phyloP scores from a whole-genome alignment of 2,888 invertebrate species.

The Alcis repandata region DNA sequence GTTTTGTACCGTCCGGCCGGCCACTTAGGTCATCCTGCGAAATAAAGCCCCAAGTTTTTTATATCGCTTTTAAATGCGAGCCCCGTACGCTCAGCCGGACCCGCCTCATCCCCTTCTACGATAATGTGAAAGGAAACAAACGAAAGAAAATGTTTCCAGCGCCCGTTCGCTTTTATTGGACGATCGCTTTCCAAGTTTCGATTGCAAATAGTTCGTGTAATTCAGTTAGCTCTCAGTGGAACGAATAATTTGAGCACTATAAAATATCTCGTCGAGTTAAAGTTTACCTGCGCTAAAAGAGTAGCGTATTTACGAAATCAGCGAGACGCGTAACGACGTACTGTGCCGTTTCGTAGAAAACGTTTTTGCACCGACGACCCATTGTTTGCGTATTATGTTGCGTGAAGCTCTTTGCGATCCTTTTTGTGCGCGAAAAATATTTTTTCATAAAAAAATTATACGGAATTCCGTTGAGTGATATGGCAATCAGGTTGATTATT shows the following conservation, averaged over 20 bases:
- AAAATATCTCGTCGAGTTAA: slow-evolving; percentile 60
- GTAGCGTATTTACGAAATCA: slow-evolving; percentile 67
- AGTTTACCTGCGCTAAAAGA: slow-evolving; percentile 64
- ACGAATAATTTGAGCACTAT: slow-evolving; percentile 66
- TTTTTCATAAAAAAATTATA: slow-evolving; percentile 41
- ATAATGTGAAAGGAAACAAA: slow-evolving; percentile 85
- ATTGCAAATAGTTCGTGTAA: slow-evolving; percentile 85
- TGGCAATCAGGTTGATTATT: slow-evolving; percentile 44
- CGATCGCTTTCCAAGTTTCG: slow-evolving; percentile 78
- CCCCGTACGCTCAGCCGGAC: slow-evolving; percentile 76
- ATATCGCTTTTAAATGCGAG: slow-evolving; percentile 85
- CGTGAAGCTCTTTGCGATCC: slow-evolving; percentile 66
- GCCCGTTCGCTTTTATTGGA: slow-evolving; percentile 81
- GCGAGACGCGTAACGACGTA: slow-evolving; percentile 68
- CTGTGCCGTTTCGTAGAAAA: slow-evolving; percentile 64
- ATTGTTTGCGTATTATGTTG: slow-evolving; percentile 71
- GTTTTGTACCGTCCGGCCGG: slow-evolving; percentile 84
- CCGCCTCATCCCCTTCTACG: slow-evolving; percentile 79
- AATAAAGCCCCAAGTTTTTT: slow-evolving; percentile 85
- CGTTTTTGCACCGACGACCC: slow-evolving; percentile 61
- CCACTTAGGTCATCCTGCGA: slow-evolving; percentile 87
- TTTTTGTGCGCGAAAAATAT: slow-evolving; percentile 50
- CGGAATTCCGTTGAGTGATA: slow-evolving; percentile 39
- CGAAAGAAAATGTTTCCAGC: slow-evolving; percentile 85
- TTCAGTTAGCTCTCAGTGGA: slow-evolving; percentile 74